Conservation (phyloP, 1,140 invertebrate genomes). For the Drosophila sucinea region DNA sequence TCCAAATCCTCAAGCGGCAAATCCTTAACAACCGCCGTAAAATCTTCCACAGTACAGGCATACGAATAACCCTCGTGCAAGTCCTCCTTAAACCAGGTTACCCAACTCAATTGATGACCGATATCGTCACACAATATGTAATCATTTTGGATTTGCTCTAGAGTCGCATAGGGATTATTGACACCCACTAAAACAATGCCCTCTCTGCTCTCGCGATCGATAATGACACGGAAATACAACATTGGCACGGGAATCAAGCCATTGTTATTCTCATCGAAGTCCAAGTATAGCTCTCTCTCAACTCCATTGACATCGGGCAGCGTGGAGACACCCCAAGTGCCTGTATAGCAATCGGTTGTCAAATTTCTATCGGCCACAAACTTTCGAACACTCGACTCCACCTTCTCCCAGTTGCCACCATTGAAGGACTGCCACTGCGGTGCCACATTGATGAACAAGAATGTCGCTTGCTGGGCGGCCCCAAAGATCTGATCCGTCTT, state of each 20-base stretch:
- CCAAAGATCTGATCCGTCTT: constrained; percentile 87
- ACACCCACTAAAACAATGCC: constrained; percentile 85
- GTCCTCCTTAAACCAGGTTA: constrained; percentile 84
- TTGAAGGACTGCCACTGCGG: constrained; percentile 88
- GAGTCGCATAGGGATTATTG: constrained; percentile 85
- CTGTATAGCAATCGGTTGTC: constrained; percentile 86
- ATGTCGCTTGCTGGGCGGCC: constrained; percentile 86
- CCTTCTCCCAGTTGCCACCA: constrained; percentile 86
- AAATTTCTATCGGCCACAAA: constrained; percentile 76
- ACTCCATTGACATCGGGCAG: constrained; percentile 83
- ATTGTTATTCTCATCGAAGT: constrained; percentile 81
- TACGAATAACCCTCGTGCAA: constrained; percentile 86
- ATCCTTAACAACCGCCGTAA: constrained; percentile 84
- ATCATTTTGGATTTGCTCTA: constrained; percentile 74
- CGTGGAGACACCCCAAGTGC: constrained; percentile 84
- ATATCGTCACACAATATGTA: constrained; percentile 85
- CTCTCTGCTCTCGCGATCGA: constrained; percentile 82
- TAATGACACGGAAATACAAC: constrained; percentile 85
- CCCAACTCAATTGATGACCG: constrained; percentile 83
- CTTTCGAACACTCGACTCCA: constrained; percentile 83
- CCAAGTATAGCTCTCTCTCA: constrained; percentile 84
- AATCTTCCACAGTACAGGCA: constrained; percentile 86
- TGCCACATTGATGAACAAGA: constrained; percentile 87
- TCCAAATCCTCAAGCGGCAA: constrained; percentile 71
- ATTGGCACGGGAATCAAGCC: constrained; percentile 84